Conservation (phyloP, 2,113 vertebrate genomes). For the Synchiropus splendidus region DNA sequence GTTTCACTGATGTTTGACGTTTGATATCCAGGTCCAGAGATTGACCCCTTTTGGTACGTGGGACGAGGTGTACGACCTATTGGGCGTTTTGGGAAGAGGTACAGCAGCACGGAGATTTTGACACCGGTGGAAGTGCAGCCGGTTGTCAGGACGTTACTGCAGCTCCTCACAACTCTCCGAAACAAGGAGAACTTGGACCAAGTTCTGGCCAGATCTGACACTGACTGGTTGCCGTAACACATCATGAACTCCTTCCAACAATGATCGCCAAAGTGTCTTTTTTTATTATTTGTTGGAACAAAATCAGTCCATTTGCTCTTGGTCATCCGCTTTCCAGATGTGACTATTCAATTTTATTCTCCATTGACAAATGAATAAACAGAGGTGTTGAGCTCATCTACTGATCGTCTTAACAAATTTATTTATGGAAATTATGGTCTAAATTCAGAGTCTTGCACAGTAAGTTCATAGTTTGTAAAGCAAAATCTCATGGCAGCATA, state of each 20-base stretch:
- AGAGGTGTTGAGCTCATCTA: slow-evolving; percentile 26
- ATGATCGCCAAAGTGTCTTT: slow-evolving; percentile 9
- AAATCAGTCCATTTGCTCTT: too few relatives aligned
- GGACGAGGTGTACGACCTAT: slow-evolving; percentile 82
- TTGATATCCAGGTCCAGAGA: slow-evolving; percentile 76
- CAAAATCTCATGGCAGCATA: too few relatives aligned
- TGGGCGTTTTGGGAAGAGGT: slow-evolving; percentile 82
- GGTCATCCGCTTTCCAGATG: slow-evolving; percentile 9
- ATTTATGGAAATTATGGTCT: too few relatives aligned
- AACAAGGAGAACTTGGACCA: slow-evolving; percentile 52
- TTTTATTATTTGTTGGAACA: slow-evolving; percentile 5
- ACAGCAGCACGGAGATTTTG: slow-evolving; percentile 44
- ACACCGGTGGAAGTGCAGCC: slow-evolving; percentile 40
- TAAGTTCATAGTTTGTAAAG: too few relatives aligned
- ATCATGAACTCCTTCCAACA: neutral
- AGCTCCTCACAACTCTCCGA: slow-evolving; percentile 65
- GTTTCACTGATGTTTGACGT: slow-evolving; percentile 1
- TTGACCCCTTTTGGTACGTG: slow-evolving; percentile 85
- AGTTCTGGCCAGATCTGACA: slow-evolving; percentile 38
- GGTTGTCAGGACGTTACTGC: slow-evolving; percentile 52
- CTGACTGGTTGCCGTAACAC: slow-evolving; percentile 61
- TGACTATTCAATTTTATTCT: slow-evolving; percentile 48
- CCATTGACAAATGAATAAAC: slow-evolving; percentile 63
- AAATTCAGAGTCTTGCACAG: too few relatives aligned
- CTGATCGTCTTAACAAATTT: neutral